Evolutionary conservation across 2,797 vertebrate genomes (phyloP).

Genomic region (Phrynocephalus forsythii): DNA sequence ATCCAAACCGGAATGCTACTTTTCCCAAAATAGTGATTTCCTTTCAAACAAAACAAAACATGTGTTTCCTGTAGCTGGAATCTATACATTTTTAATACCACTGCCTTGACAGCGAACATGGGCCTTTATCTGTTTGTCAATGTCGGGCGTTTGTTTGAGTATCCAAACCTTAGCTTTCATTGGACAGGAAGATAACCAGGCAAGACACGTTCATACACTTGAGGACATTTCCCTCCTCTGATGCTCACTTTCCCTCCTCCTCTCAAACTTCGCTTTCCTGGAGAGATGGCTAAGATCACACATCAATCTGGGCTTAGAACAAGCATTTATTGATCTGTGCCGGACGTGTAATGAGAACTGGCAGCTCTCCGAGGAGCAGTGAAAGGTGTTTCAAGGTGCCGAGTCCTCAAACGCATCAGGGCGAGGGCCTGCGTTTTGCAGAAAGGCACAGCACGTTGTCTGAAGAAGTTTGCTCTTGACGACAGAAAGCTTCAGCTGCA

Average conservation of each 20-base stretch:
- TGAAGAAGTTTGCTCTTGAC: neutral
- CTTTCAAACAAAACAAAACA: neutral
- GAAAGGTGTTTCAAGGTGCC: neutral
- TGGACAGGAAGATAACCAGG: neutral
- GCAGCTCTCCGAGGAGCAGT: neutral
- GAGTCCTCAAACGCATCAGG: neutral
- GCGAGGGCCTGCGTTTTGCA: neutral
- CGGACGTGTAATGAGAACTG: slow-evolving; percentile 5
- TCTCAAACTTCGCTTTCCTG: slow-evolving; percentile 12
- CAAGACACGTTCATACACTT: neutral
- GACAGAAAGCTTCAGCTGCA: neutral
- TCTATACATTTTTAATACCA: neutral
- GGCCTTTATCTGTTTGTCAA: neutral
- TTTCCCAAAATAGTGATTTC: neutral
- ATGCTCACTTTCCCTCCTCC: neutral
- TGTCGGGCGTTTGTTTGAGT: neutral
- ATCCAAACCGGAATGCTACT: neutral
- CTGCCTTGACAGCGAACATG: neutral
- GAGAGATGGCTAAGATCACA: slow-evolving; percentile 10
- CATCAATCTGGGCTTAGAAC: slow-evolving; percentile 7
- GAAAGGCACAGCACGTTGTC: neutral
- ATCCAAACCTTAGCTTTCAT: slow-evolving; percentile 14
- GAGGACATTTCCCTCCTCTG: neutral
- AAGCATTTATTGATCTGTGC: slow-evolving; percentile 20
- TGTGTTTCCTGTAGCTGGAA: neutral